These are phyloP conservation scores for Lepas anatifera DNA, from an alignment of 2,888 invertebrate species.

Conservation along the genomic window DNA sequence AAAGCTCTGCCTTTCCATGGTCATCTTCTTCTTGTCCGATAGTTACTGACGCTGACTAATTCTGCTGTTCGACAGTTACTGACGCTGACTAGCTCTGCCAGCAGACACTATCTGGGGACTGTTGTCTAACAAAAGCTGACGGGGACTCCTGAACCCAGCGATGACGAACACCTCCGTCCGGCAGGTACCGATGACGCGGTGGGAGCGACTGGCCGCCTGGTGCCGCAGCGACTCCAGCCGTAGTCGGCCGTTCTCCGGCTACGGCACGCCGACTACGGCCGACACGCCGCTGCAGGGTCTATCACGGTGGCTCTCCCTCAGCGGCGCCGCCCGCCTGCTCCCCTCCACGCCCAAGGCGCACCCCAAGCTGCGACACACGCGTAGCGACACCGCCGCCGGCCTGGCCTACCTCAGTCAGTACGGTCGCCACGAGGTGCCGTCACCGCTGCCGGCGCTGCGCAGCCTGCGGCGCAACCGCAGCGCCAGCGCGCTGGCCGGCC, in stretches of 20 bases:
- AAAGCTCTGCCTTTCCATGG: too few species aligned
- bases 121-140: too few species aligned
- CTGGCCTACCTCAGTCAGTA: not conserved
- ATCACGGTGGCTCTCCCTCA: not conserved
- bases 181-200: too few species aligned
- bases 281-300: conserved; percentile 1
- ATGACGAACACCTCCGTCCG: too few species aligned
- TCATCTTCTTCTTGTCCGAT: too few species aligned
- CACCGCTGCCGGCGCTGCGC: not conserved
- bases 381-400: not conserved
- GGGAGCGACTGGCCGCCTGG: too few species aligned
- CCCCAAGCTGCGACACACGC: not conserved
- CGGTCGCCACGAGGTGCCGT: conserved; percentile 2
- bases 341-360: not conserved
- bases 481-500: not conserved
- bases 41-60: too few species aligned
- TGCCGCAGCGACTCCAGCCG: too few species aligned
- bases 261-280: not conserved
- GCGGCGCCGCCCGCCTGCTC: not conserved
- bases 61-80: too few species aligned
- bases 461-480: not conserved
- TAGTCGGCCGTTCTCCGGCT: not conserved
- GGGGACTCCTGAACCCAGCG: too few species aligned
- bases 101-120: too few species aligned
- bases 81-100: too few species aligned